phyloP scores from a whole-genome alignment of 2,113 vertebrate species.

The Muntiacus reevesi region DNA sequence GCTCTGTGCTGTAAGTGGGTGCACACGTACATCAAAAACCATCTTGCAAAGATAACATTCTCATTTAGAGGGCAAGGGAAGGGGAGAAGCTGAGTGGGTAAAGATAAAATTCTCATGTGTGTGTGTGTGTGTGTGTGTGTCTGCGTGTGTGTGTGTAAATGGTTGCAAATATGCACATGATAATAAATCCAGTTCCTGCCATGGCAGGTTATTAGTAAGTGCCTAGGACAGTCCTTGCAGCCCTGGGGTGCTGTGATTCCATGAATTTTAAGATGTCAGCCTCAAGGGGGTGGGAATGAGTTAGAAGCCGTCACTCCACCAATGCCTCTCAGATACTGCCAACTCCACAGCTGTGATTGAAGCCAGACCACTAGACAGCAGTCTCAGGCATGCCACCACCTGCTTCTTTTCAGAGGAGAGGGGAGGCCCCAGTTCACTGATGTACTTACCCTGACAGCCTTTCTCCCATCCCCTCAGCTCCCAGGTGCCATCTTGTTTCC shows the following conservation, averaged over 20 bases:
- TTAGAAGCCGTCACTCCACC: background rate
- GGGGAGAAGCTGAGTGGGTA: background rate
- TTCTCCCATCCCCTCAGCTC: background rate
- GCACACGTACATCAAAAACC: background rate
- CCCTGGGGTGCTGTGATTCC: background rate
- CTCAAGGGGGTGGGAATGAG: background rate
- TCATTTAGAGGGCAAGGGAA: constrained; percentile 37
- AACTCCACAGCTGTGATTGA: background rate
- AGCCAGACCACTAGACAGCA: background rate
- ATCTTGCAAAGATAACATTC: constrained; percentile 27
- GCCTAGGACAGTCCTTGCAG: background rate
- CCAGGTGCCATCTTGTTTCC: background rate
- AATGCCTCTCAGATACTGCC: background rate
- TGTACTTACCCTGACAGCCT: background rate
- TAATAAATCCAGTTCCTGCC: constrained; percentile 23
- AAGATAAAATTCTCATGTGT: constrained; percentile 14
- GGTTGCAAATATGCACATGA: background rate
- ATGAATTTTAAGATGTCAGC: constrained; percentile 59
- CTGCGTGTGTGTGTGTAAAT: background rate
- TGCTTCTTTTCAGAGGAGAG: background rate
- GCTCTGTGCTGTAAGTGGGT: accelerated
- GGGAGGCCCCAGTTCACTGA: no score
- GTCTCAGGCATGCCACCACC: no score
- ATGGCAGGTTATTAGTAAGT: background rate
- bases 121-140: background rate